phyloP scores from a whole-genome alignment of 2,113 vertebrate genomes.

The Gavialis gangeticus region DNA sequence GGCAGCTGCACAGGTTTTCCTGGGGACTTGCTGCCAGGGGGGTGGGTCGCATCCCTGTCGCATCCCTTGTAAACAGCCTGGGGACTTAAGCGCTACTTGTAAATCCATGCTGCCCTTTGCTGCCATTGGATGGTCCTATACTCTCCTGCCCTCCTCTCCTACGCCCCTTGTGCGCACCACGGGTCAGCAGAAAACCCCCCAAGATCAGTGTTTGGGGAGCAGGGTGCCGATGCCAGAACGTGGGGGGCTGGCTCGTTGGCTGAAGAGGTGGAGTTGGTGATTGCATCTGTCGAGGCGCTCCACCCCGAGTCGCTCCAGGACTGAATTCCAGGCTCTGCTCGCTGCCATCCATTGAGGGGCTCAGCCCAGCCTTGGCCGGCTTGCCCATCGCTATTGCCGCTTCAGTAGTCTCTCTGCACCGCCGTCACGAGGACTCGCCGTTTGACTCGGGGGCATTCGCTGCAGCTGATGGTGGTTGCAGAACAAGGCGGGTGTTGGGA shows the following conservation, averaged over 20 bases:
- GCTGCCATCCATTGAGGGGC: neutral
- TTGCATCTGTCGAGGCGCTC: neutral
- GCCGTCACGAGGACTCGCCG: fast-evolving
- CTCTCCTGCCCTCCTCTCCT: no score
- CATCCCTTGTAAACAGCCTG: neutral
- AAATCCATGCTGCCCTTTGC: neutral
- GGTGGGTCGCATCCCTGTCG: neutral
- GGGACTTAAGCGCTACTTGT: neutral
- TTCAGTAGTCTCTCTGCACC: fast-evolving
- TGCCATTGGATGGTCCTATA: neutral
- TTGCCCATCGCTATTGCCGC: neutral
- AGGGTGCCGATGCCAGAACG: neutral
- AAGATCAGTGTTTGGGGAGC: neutral
- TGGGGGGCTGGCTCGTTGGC: neutral
- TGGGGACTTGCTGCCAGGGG: neutral
- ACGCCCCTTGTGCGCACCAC: no score
- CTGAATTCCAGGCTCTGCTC: neutral
- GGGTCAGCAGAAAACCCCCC: neutral
- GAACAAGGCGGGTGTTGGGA: neutral
- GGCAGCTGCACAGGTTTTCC: neutral
- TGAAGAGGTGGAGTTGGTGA: neutral
- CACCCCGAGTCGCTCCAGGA: neutral
- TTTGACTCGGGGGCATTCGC: fast-evolving
- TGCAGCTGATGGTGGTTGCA: neutral
- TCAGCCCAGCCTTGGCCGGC: neutral